A percentile compares a stretch with the other conserved stretches of the same genome.
Evolutionary conservation across 2,113 vertebrate genomes (phyloP).

Genomic region (Crotalus tigris): DNA sequence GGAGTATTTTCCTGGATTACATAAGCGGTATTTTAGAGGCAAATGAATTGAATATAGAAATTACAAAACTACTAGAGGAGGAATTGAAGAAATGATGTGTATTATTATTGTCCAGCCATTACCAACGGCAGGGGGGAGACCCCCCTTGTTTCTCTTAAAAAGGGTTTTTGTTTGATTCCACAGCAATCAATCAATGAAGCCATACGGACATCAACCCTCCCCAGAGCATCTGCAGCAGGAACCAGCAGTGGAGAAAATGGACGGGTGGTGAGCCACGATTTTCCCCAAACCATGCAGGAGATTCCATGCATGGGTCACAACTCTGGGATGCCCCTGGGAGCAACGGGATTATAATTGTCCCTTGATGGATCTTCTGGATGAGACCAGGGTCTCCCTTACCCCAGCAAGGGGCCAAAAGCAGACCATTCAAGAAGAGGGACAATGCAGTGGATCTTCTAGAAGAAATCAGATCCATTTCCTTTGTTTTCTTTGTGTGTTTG

Average conservation of each 20-base stretch:
- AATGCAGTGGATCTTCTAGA: conserved; percentile 67
- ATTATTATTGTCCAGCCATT: conserved; percentile 47
- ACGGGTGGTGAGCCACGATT: conserved; percentile 95
- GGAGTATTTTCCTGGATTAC: neutral
- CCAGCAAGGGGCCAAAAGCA: conserved; percentile 82
- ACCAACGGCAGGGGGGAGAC: conserved; percentile 73
- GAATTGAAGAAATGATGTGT: conserved; percentile 28
- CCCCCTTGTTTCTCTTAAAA: conserved; percentile 78
- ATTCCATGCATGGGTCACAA: conserved; percentile 98
- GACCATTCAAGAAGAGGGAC: conserved; percentile 64
- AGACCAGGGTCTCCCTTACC: conserved; percentile 69
- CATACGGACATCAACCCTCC: conserved; percentile 92
- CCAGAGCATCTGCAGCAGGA: conserved; percentile 85
- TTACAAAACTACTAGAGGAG: conserved; percentile 15
- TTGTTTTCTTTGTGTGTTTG: conserved; percentile 29
- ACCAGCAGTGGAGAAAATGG: conserved; percentile 92
- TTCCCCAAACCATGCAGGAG: conserved; percentile 94
- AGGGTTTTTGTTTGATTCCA: conserved; percentile 83
- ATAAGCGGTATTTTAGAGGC: neutral
- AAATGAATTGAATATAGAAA: conserved; percentile 11
- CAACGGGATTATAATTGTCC: conserved; percentile 90
- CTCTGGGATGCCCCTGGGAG: conserved; percentile 93
- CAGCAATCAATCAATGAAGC: conserved; percentile 98
- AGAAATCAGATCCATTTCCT: conserved; percentile 68
- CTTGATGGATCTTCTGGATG: conserved; percentile 70